Percentiles rank a stretch among this genome's conserved stretches.
Conservation (phyloP, 2,888 invertebrate genomes). For the Craniophora ligustri region DNA sequence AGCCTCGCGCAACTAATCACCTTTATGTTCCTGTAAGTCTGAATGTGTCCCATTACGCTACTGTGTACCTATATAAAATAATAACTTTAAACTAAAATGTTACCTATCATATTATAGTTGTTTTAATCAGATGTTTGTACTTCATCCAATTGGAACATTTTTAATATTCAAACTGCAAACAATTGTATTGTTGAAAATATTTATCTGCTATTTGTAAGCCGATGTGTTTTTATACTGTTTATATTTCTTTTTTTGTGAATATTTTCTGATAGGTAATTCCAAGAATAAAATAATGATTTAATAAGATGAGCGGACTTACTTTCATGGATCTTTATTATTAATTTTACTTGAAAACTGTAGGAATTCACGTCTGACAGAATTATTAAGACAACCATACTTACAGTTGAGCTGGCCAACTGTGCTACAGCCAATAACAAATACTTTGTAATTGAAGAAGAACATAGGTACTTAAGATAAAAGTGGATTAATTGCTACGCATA, state of each 20-base stretch:
- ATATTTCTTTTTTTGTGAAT: no score
- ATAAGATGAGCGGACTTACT: no score
- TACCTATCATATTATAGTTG: neutral
- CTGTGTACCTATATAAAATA: conserved; percentile 1
- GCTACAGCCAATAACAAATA: neutral
- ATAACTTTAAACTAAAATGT: neutral
- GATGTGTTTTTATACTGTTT: no score
- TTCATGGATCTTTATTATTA: no score
- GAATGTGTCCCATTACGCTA: conserved; percentile 17
- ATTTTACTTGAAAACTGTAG: neutral
- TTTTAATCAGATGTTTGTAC: neutral
- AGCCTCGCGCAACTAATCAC: neutral
- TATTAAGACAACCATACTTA: neutral
- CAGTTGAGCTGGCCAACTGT: neutral
- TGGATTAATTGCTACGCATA: conserved; percentile 39
- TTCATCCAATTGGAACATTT: neutral
- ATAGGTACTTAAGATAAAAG: conserved; percentile 31
- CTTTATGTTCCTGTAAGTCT: conserved; percentile 30
- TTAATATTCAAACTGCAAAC: no score
- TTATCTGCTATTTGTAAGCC: no score
- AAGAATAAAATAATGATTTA: no score
- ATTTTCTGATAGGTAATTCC: no score
- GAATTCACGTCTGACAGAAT: no score
- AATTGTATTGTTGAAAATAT: no score
- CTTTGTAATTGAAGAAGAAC: conserved; percentile 20